Evolutionary conservation across 2,113 vertebrate species (phyloP).

Genomic region (Phrynosoma platyrhinos): DNA sequence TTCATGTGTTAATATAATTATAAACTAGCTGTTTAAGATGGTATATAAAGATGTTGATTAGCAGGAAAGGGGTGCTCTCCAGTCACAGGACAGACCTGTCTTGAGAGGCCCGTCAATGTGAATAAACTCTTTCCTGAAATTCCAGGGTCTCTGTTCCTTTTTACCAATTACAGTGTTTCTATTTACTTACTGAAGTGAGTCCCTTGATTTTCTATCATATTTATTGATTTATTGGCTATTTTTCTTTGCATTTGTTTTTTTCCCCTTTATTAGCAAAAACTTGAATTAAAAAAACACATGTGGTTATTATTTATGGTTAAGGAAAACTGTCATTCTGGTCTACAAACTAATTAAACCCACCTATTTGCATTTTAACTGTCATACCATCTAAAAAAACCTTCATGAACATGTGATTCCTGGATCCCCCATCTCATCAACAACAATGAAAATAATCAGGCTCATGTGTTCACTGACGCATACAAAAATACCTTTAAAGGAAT

Average conservation of each 20-base stretch:
- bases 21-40: no score
- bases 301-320: neutral
- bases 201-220: neutral
- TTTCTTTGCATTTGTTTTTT: neutral
- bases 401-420: slow-evolving; percentile 5
- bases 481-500: neutral
- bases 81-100: no score
- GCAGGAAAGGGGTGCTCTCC: no score
- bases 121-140: no score
- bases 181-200: no score
- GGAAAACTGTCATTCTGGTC: neutral
- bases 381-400: neutral
- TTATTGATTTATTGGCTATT: neutral
- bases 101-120: no score
- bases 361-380: neutral
- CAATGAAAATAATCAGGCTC: neutral
- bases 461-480: slow-evolving; percentile 16
- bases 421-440: neutral
- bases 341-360: neutral
- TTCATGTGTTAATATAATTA: no score
- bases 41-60: no score
- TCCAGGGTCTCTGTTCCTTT: no score
- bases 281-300: neutral
- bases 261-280: no score
- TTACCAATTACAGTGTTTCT: no score